A percentile compares a stretch with the other conserved stretches of the same genome.
Conservation (phyloP, 2,888 invertebrate genomes). For the Limnephilus auricula region DNA sequence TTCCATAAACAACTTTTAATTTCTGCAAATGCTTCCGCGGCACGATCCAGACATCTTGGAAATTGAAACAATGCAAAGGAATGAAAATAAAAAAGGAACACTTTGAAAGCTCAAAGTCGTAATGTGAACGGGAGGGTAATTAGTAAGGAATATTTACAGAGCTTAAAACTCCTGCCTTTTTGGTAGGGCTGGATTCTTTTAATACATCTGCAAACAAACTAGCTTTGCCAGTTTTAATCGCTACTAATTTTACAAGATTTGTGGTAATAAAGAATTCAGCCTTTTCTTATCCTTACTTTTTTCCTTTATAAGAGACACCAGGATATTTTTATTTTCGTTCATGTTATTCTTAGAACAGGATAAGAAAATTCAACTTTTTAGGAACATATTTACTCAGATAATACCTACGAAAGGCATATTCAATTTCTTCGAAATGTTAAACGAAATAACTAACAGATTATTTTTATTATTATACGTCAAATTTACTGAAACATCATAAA, state of each 20-base stretch:
- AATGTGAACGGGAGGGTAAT: slow-evolving; percentile 44
- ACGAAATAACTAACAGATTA: not conserved
- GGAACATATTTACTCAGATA: not conserved
- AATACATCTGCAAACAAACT: not conserved
- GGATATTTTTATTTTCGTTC: not conserved
- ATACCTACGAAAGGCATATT: not conserved
- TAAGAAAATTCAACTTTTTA: not conserved
- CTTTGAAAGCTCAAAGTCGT: slow-evolving; percentile 36
- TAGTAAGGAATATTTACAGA: slow-evolving; percentile 37
- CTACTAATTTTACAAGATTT: not conserved
- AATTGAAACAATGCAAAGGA: slow-evolving; percentile 55
- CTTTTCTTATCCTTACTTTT: not conserved
- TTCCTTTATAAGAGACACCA: not conserved
- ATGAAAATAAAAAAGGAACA: slow-evolving; percentile 46
- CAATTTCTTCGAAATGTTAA: not conserved
- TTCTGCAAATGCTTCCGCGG: slow-evolving; percentile 58
- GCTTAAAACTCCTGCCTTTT: slow-evolving; percentile 7
- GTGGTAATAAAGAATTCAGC: not conserved
- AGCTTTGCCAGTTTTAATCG: not conserved
- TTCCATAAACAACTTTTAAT: slow-evolving; percentile 63
- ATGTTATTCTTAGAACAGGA: not conserved
- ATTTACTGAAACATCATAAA: not conserved
- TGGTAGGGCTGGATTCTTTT: not conserved
- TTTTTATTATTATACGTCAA: not conserved
- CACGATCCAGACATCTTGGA: slow-evolving; percentile 59